phyloP scores from a whole-genome alignment of 2,888 invertebrate genomes.

The Saturnia japonica region DNA sequence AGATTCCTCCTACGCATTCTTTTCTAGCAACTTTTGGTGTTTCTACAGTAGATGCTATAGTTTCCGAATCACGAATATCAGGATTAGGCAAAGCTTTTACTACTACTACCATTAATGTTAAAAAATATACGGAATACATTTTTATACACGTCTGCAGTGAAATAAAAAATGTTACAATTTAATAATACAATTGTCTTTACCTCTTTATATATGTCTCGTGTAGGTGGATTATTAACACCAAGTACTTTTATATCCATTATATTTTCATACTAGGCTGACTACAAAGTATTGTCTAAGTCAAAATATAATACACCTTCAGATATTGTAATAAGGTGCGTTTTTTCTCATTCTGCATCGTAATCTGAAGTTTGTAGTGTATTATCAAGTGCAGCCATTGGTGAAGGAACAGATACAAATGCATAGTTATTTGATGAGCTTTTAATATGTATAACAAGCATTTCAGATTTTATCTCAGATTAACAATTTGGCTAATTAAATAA shows the following conservation, averaged over 20 bases:
- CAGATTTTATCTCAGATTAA: constrained; percentile 22
- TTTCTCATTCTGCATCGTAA: constrained; percentile 26
- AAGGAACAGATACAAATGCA: constrained; percentile 52
- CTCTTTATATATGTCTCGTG: constrained; percentile 77
- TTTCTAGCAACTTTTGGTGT: constrained; percentile 60
- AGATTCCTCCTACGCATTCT: constrained; percentile 68
- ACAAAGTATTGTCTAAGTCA: constrained; percentile 42
- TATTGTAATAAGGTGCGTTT: constrained; percentile 34
- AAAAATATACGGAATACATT: constrained; percentile 57
- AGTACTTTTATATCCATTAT: constrained; percentile 70
- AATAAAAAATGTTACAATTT: constrained; percentile 62
- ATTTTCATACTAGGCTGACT: constrained; percentile 79
- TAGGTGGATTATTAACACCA: constrained; percentile 65
- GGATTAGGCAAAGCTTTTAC: constrained; percentile 63
- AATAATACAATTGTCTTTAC: constrained; percentile 66
- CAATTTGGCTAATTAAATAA: constrained; percentile 6
- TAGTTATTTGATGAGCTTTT: constrained; percentile 49
- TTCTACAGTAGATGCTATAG: constrained; percentile 51
- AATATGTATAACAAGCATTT: constrained; percentile 31
- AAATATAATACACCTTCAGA: constrained; percentile 9
- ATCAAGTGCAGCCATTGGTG: constrained; percentile 64
- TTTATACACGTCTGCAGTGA: constrained; percentile 58
- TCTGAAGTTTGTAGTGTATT: constrained; percentile 58
- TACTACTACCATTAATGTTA: constrained; percentile 47
- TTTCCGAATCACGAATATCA: constrained; percentile 45